Evolutionary conservation across 2,113 vertebrate genomes (phyloP).

Genomic region (Tetrao urogallus): DNA sequence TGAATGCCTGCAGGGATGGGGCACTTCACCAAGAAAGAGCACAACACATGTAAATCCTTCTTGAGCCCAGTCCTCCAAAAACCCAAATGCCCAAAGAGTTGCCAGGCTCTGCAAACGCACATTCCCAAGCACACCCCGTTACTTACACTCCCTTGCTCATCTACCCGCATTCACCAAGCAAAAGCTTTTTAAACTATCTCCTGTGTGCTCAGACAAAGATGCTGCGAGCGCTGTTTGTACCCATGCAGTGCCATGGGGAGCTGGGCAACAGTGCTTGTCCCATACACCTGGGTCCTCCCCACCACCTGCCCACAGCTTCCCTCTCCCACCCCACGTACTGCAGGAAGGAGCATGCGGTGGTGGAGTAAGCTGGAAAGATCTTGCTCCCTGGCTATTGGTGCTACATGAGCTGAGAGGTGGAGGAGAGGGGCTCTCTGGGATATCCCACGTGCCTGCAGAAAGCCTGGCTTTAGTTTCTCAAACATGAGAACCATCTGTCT

Average conservation of each 20-base stretch:
- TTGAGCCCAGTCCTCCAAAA: not conserved
- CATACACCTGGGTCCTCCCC: not conserved
- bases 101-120: not conserved
- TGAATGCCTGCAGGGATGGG: too few relatives aligned
- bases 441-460: fast-evolving
- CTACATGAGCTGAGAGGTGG: conserved; percentile 1
- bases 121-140: not conserved
- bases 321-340: fast-evolving
- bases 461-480: not conserved
- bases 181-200: not conserved
- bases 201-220: not conserved
- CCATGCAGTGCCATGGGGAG: fast-evolving
- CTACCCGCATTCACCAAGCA: not conserved
- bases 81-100: not conserved
- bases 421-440: not conserved
- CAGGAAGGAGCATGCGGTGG: not conserved
- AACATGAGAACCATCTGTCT: not conserved
- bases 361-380: not conserved
- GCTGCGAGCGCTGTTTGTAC: not conserved
- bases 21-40: not conserved
- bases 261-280: fast-evolving
- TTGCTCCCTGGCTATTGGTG: not conserved
- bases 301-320: fast-evolving
- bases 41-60: not conserved
- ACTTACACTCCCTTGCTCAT: not conserved